Percentiles rank a stretch among this genome's conserved stretches.
These are phyloP conservation scores for Coturnix japonica DNA, from an alignment of 2,113 vertebrate species.

Conservation along the genomic window DNA sequence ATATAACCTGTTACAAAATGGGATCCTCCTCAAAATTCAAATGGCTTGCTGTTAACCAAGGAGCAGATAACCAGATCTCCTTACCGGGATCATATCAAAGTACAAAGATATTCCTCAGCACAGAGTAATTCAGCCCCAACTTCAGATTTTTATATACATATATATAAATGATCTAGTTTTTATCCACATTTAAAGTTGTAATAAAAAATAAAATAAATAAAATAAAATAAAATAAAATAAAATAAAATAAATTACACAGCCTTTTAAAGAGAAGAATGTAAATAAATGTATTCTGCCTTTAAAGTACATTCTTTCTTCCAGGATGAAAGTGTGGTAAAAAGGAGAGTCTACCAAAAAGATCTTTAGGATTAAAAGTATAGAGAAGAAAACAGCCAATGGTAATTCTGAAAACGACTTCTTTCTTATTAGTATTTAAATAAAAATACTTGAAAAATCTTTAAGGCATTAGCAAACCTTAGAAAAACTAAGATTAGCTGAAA, in stretches of 20 bases:
- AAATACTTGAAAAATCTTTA: neutral
- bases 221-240: too few species aligned
- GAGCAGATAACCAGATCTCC: neutral
- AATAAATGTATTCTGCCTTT: constrained; percentile 24
- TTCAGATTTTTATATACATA: neutral
- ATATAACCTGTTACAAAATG: constrained; percentile 30
- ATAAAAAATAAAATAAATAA: neutral
- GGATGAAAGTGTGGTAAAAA: constrained; percentile 46
- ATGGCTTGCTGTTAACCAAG: neutral
- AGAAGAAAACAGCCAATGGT: neutral
- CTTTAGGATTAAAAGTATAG: constrained; percentile 5
- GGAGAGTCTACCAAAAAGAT: neutral
- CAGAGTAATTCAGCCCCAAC: neutral
- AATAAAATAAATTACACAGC: neutral
- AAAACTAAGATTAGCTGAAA: neutral
- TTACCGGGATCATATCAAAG: neutral
- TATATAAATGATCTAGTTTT: neutral
- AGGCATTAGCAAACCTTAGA: neutral
- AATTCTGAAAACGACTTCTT: neutral
- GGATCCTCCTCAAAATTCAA: constrained; percentile 50
- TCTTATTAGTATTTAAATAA: neutral
- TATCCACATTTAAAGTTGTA: neutral
- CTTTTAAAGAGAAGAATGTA: constrained; percentile 24
- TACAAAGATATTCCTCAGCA: neutral
- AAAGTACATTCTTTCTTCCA: constrained; percentile 24